These are phyloP conservation scores for Crepidodera aurea DNA, from an alignment of 2,888 invertebrate genomes.

Conservation along the genomic window DNA sequence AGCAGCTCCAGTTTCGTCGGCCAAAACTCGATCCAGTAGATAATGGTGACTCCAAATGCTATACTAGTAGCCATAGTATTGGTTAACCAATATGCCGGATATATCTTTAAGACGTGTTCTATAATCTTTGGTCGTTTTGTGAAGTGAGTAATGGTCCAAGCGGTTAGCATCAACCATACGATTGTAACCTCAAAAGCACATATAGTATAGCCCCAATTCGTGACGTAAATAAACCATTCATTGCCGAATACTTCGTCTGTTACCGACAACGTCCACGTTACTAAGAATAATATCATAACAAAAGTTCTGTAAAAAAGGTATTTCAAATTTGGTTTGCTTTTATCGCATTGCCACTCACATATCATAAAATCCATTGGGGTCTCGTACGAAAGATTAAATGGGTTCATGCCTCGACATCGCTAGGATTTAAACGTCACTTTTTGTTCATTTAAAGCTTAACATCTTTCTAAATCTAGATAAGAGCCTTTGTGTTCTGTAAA, in stretches of 20 bases:
- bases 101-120: slow-evolving; percentile 46
- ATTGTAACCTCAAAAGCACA: slow-evolving; percentile 68
- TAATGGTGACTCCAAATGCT: slow-evolving; percentile 76
- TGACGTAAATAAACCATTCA: slow-evolving; percentile 77
- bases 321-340: slow-evolving; percentile 59
- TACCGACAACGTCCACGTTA: slow-evolving; percentile 56
- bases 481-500: too few species aligned
- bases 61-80: slow-evolving; percentile 74
- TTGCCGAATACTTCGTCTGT: slow-evolving; percentile 58
- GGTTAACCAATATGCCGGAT: slow-evolving; percentile 71
- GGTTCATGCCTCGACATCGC: slow-evolving; percentile 5
- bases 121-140: slow-evolving; percentile 36
- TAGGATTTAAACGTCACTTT: not conserved
- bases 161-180: slow-evolving; percentile 53
- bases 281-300: slow-evolving; percentile 63
- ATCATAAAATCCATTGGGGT: slow-evolving; percentile 9
- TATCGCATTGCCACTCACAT: slow-evolving; percentile 68
- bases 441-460: not conserved
- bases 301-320: slow-evolving; percentile 67
- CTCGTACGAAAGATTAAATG: slow-evolving; percentile 1
- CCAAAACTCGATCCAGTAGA: slow-evolving; percentile 72
- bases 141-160: slow-evolving; percentile 39
- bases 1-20: slow-evolving; percentile 64
- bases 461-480: too few species aligned
- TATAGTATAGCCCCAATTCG: slow-evolving; percentile 74